Evolutionary conservation across 2,888 invertebrate genomes (phyloP), one percentile per base, ranked within the genome.

Genomic region (Fissipunctia ypsillon): DNA sequence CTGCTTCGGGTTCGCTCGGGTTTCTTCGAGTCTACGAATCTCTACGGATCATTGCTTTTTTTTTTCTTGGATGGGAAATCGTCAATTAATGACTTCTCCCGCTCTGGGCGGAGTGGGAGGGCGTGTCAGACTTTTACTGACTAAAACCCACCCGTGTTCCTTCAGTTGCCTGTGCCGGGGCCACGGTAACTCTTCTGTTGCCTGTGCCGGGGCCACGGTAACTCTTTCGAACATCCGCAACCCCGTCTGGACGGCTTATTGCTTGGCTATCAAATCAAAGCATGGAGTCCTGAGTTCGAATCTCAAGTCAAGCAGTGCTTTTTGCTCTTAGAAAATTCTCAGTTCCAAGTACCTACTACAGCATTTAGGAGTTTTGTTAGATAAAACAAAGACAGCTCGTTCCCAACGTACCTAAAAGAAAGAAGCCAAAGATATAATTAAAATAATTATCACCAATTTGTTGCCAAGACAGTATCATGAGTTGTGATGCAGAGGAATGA

Each of bases 1-100:
- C 28, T 14, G 56, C 54, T 78, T 77, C 73, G 66, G 43, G 56
- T 22, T 43, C 16, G 22, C 28, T 78, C 66, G 79, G 56, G 56
- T 54, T 52, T 52, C 28, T 75, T 69, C 64, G 75, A 45, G 14
- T 38, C 9, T 9, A 25, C 35, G 71, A 59, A 60, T 43, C 22
- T 50, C 12, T 57, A 66, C 10, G 38, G 50, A 41, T 31, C 45
- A 71, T 56, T 54, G 63, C 38, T 19, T 59, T n/a, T n/a, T n/a
- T n/a, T n/a, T n/a, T n/a, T n/a, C n/a, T n/a, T n/a, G n/a, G n/a
- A n/a, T n/a, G n/a, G n/a, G n/a, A n/a, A n/a, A n/a, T n/a, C n/a
- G n/a, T n/a, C n/a, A n/a, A n/a, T n/a, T n/a, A n/a, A n/a, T n/a
- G n/a, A n/a, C n/a, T n/a, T n/a, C n/a, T n/a, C n/a, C n/a, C n/a